A percentile compares a stretch with the other conserved stretches of the same genome.
phyloP scores from a whole-genome alignment of 92 coral and sea anemone species.

The Umimayanthus chanpuru region DNA sequence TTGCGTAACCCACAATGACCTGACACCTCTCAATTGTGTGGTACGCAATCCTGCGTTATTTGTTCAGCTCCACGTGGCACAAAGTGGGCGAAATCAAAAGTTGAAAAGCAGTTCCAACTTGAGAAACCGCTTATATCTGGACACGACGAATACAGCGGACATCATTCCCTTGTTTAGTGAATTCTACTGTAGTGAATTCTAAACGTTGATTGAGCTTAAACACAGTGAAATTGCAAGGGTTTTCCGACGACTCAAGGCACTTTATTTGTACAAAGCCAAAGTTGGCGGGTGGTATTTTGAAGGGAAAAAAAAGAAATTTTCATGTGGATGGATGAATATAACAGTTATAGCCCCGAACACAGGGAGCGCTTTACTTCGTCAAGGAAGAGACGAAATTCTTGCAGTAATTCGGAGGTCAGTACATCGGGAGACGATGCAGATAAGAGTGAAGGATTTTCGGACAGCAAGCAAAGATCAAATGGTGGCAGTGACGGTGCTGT shows the following conservation, averaged over 20 bases:
- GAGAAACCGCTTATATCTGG: neutral
- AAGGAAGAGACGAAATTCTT: conserved; percentile 15
- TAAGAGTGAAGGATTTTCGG: conserved; percentile 5
- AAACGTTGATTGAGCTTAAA: neutral
- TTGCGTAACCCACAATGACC: conserved; percentile 5
- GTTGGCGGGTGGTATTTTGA: neutral
- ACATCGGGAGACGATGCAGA: conserved; percentile 35
- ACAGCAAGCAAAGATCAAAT: neutral
- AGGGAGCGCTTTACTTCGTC: conserved; percentile 7
- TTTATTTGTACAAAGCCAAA: neutral
- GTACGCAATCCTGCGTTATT: neutral
- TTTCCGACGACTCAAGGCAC: neutral
- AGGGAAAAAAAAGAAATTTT: neutral
- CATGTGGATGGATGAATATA: conserved; percentile 34
- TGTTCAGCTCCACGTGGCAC: neutral
- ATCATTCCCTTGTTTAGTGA: neutral
- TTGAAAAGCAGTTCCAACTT: neutral
- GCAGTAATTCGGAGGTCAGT: conserved; percentile 27
- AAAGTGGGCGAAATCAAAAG: too few relatives aligned
- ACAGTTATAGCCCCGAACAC: conserved; percentile 18
- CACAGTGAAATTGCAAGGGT: neutral
- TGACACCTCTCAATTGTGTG: neutral
- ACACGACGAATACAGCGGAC: neutral
- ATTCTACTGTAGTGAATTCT: neutral
- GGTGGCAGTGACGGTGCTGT: neutral